Evolutionary conservation across 2,888 invertebrate species (phyloP).

Genomic region (Drosophila emarginata): DNA sequence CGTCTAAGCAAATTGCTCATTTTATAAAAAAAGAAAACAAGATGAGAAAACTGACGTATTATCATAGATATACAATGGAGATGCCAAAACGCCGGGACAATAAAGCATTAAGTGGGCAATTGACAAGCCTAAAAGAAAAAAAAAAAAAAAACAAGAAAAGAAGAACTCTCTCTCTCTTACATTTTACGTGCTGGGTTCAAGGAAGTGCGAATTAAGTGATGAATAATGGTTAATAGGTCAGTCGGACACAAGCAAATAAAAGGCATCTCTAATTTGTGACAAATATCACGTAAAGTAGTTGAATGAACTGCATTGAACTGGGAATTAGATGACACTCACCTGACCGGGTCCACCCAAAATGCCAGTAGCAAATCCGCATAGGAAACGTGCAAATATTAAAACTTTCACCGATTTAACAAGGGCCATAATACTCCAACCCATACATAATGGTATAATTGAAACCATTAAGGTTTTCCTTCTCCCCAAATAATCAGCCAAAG

Average conservation of each 20-base stretch:
- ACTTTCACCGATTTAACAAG: slow-evolving; percentile 84
- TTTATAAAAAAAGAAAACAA: slow-evolving; percentile 25
- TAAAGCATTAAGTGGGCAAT: slow-evolving; percentile 56
- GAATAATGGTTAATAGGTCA: slow-evolving; percentile 65
- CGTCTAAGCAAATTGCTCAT: slow-evolving; percentile 47
- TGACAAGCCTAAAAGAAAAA: slow-evolving; percentile 41
- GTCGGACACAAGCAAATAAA: slow-evolving; percentile 23
- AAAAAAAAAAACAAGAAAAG: not conserved
- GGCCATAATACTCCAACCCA: slow-evolving; percentile 88
- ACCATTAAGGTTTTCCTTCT: slow-evolving; percentile 86
- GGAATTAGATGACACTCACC: slow-evolving; percentile 81
- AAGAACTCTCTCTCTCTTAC: slow-evolving; percentile 26
- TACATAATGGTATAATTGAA: slow-evolving; percentile 86
- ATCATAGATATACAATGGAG: slow-evolving; percentile 44
- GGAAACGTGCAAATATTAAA: slow-evolving; percentile 86
- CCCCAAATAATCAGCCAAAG: slow-evolving; percentile 88
- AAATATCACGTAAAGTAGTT: slow-evolving; percentile 34
- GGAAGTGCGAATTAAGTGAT: slow-evolving; percentile 36
- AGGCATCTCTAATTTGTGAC: slow-evolving; percentile 21
- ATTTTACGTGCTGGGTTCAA: slow-evolving; percentile 48
- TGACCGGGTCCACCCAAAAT: slow-evolving; percentile 89
- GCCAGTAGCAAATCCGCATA: slow-evolving; percentile 89
- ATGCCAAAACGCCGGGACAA: slow-evolving; percentile 45
- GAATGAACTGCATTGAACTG: slow-evolving; percentile 43
- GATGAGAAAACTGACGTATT: slow-evolving; percentile 37